These are phyloP conservation scores for Phylloscopus trochiloides DNA, from an alignment of 2,113 vertebrate genomes.

Conservation along the genomic window DNA sequence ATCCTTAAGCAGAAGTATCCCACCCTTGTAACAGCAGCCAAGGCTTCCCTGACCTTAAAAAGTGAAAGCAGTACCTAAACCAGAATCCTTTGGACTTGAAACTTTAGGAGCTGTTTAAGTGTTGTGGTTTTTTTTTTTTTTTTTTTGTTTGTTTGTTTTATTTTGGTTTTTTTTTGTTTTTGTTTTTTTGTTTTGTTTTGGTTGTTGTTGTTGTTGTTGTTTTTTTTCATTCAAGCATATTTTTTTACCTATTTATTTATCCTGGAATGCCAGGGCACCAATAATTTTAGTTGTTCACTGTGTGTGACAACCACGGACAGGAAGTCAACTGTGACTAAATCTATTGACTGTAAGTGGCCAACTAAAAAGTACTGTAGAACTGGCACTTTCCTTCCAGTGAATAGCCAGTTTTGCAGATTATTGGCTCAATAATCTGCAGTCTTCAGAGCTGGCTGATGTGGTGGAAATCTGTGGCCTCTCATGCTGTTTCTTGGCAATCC, in stretches of 20 bases:
- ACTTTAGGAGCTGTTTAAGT: not conserved
- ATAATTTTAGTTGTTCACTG: not conserved
- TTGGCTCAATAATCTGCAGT: not conserved
- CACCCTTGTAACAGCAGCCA: not conserved
- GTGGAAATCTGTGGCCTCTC: not conserved
- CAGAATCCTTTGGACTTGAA: not conserved
- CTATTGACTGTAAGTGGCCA: not conserved
- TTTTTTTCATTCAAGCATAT: not conserved
- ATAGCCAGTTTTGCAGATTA: not conserved
- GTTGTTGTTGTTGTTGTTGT: no score
- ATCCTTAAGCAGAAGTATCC: not conserved
- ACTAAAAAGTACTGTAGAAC: not conserved
- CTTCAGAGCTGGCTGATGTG: not conserved
- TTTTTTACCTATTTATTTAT: not conserved
- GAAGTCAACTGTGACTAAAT: not conserved
- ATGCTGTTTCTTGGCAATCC: not conserved
- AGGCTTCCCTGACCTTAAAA: not conserved
- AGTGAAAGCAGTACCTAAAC: not conserved
- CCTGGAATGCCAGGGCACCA: not conserved
- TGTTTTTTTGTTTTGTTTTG: no score
- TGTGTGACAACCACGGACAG: not conserved
- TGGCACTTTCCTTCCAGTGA: not conserved
- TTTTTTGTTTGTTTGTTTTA: no score
- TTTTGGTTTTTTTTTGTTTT: no score
- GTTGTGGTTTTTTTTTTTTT: not conserved